Evolutionary conservation across 1,140 invertebrate species (phyloP).

Genomic region (Brachionus paranguensis): DNA sequence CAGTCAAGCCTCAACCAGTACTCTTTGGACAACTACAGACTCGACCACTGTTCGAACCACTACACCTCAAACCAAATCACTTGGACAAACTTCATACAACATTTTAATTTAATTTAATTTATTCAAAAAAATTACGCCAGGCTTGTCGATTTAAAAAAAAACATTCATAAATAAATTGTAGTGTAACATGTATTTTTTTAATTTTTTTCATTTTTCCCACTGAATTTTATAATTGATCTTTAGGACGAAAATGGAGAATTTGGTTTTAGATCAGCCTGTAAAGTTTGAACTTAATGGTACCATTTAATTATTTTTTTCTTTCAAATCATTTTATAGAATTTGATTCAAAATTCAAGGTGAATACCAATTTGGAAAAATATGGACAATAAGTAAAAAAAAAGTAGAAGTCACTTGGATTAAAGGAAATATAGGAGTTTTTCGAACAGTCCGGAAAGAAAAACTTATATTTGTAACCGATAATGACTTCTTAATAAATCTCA

Average conservation of each 20-base stretch:
- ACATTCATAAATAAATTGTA: background rate
- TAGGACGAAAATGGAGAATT: conserved; percentile 6
- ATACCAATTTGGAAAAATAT: conserved; percentile 16
- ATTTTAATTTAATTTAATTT: background rate
- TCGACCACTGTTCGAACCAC: background rate
- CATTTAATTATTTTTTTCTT: background rate
- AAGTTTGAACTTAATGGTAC: conserved; percentile 26
- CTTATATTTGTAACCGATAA: background rate
- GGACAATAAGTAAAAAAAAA: conserved; percentile 9
- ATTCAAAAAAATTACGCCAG: background rate
- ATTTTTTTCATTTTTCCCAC: background rate
- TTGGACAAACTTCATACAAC: background rate
- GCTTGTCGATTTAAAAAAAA: background rate
- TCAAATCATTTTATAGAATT: conserved; percentile 1
- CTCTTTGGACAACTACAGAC: background rate
- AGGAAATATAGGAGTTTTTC: background rate
- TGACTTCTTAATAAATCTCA: conserved; percentile 7
- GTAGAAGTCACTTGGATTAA: background rate
- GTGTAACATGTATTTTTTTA: background rate
- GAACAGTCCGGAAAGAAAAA: background rate
- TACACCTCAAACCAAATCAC: background rate
- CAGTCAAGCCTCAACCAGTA: conserved; percentile 1
- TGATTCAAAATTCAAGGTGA: background rate
- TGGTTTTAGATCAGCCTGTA: conserved; percentile 16
- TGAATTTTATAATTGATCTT: background rate